These are phyloP conservation scores for Sapayoa aenigma DNA, from an alignment of 2,113 vertebrate species.

Conservation along the genomic window DNA sequence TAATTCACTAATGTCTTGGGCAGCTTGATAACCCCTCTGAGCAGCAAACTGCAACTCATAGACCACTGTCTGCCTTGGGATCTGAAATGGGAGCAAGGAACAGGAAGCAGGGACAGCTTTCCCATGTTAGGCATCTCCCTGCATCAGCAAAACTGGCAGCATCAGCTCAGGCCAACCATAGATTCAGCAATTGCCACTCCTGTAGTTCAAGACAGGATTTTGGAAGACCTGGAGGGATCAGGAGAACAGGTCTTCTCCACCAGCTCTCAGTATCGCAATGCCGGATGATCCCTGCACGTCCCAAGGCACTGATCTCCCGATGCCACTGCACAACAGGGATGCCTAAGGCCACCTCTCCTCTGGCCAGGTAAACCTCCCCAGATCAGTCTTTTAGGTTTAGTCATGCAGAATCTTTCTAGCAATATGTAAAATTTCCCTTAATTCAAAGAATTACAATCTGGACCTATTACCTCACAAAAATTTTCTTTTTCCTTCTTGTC, in stretches of 20 bases:
- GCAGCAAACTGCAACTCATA: neutral
- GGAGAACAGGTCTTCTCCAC: neutral
- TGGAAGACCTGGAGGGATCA: neutral
- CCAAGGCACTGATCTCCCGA: accelerated
- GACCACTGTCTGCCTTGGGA: neutral
- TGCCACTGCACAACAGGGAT: neutral
- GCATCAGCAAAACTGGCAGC: neutral
- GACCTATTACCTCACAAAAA: neutral
- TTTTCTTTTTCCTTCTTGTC: accelerated
- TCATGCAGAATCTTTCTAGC: neutral
- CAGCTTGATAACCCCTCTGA: neutral
- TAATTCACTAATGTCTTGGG: neutral
- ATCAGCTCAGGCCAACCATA: neutral
- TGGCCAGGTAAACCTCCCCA: neutral
- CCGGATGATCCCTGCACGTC: accelerated
- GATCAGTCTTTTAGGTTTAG: neutral
- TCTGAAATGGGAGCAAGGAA: neutral
- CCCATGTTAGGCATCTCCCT: neutral
- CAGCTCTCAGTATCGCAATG: neutral
- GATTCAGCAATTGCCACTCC: neutral
- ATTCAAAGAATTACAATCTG: neutral
- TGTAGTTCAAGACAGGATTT: accelerated
- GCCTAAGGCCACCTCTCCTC: neutral
- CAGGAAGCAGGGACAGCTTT: neutral
- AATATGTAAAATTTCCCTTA: neutral